Base-by-base conservation (phyloP, 2,888 invertebrate species). In the Orgyia antiqua region DNA sequence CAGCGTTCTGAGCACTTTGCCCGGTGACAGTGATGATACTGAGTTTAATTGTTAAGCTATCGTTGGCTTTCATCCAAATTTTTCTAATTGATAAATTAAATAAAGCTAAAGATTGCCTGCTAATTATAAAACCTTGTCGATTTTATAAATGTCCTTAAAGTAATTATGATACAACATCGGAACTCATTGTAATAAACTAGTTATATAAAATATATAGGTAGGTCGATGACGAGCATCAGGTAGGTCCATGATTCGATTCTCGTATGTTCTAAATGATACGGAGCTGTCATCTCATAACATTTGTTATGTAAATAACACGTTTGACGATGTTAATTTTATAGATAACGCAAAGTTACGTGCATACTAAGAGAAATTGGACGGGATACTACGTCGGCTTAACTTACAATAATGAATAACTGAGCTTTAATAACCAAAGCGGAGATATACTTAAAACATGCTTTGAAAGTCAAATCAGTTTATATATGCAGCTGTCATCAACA, bases 331-430 rank as follows among this genome's bases (percentile, higher is more conserved):
- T 61, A 70, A 74, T 72, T 63, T 72, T 65, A 69, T 64, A 69
- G 67, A 74, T 65, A 70, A 72, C 64, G 63, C 68, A 68, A 73
- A 73, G 64, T 67, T 70, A 74, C 70, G 70, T 74, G 60, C 72
- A 73, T 74, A 65, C 41, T 64, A 63, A 68, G 45, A 38, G 46
- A 52, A 49, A 37, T 39, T 42, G 49, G 35, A 40, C 47, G 33
- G 39, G 45, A 49, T 33, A 54, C 53, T 58, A 55, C 56, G 56
- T 65, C 54, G 58, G 60, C 66, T 55, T 58, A 56, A 57, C 39
- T 40, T 54, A 63, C 53, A 64, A 60, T 61, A 66, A 63, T 64
- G 62, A 65, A 68, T 66, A 23, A 24, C 20, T 9, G 4, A 61
- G 36, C 29, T 39, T 54, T 49, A 41, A 36, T 36, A 24, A 17